A percentile compares a stretch with the other conserved stretches of the same genome.
Conservation (phyloP, 2,888 invertebrate species). For the Plusia festucae region DNA sequence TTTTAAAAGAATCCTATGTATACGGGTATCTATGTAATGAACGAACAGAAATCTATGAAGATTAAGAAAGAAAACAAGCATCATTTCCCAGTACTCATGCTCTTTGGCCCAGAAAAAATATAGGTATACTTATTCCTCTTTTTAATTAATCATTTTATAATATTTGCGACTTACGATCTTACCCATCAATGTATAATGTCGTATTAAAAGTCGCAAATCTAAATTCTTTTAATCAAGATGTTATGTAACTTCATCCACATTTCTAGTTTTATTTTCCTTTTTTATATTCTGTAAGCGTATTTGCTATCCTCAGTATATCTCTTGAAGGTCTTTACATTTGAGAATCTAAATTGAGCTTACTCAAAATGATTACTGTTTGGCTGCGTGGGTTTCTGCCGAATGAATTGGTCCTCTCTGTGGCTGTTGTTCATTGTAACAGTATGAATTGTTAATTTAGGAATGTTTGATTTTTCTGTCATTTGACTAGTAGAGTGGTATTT, state of each 20-base stretch:
- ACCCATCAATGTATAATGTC: too few species aligned
- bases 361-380: conserved; percentile 16
- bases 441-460: too few species aligned
- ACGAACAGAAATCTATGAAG: too few species aligned
- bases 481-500: too few species aligned
- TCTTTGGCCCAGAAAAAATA: too few species aligned
- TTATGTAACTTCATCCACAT: not conserved
- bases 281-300: conserved; percentile 14
- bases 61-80: too few species aligned
- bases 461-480: too few species aligned
- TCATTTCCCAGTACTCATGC: too few species aligned
- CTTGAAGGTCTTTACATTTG: conserved; percentile 9
- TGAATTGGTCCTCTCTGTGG: conserved; percentile 38
- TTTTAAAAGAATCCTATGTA: too few species aligned
- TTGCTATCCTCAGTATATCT: conserved; percentile 18
- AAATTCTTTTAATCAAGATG: not conserved
- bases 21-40: too few species aligned
- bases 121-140: too few species aligned
- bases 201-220: not conserved
- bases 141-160: not conserved
- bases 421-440: conserved; percentile 14
- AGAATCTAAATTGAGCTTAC: conserved; percentile 32
- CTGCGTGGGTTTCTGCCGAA: conserved; percentile 13
- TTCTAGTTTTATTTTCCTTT: conserved; percentile 5
- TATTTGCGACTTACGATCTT: not conserved